A percentile compares a stretch with the other conserved stretches of the same genome.
phyloP scores from a whole-genome alignment of 2,113 vertebrate genomes.

The Cranoglanis bouderius region DNA sequence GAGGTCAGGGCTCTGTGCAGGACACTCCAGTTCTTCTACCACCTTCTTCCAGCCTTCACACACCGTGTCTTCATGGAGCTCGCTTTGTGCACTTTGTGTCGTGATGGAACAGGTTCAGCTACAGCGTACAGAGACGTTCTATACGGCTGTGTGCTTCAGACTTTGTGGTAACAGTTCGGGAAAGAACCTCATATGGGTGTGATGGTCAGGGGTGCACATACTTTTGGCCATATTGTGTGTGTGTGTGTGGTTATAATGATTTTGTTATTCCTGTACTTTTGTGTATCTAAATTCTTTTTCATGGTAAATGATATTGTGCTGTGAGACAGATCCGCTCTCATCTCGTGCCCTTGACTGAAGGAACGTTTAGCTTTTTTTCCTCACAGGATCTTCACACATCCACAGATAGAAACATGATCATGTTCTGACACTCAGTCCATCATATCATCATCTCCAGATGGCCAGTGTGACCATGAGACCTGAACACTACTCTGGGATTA shows the following conservation, averaged over 20 bases:
- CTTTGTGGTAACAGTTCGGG: not conserved
- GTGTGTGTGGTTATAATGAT: not conserved
- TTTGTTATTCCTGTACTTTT: not conserved
- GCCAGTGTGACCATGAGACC: too few relatives aligned
- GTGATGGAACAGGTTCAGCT: not conserved
- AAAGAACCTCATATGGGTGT: not conserved
- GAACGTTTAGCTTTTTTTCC: slow-evolving; percentile 54
- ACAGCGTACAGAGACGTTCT: not conserved
- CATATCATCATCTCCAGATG: slow-evolving; percentile 23
- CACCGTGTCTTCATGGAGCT: not conserved
- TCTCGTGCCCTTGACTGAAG: slow-evolving; percentile 66
- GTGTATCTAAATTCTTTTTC: not conserved
- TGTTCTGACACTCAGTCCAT: slow-evolving; percentile 2
- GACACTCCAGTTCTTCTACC: not conserved
- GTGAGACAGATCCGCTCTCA: slow-evolving; percentile 27
- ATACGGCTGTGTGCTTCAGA: not conserved
- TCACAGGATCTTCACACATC: slow-evolving; percentile 58
- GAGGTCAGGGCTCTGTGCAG: not conserved
- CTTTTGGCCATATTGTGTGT: not conserved
- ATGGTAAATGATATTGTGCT: slow-evolving; percentile 29
- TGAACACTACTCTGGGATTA: not conserved
- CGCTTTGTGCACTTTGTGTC: not conserved
- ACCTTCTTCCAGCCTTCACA: not conserved
- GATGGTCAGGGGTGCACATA: not conserved
- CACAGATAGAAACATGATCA: slow-evolving; percentile 58